Evolutionary conservation across 2,113 vertebrate genomes (phyloP).

Genomic region (Camelus dromedarius): DNA sequence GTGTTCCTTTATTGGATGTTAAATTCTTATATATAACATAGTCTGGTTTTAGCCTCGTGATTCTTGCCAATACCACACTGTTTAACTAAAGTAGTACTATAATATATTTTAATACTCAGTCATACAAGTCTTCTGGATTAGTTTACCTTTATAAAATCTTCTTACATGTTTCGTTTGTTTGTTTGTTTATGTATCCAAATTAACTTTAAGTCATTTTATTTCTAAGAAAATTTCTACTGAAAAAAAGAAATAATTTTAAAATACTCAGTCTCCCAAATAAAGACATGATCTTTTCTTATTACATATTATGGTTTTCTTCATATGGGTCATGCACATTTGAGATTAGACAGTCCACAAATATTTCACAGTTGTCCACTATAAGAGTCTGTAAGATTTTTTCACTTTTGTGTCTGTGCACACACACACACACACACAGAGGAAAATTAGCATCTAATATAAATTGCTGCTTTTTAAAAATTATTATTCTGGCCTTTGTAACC

Average conservation of each 20-base stretch:
- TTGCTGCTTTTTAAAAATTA: neutral
- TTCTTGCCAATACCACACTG: neutral
- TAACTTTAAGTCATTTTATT: conserved; percentile 8
- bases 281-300: neutral
- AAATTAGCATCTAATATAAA: neutral
- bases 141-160: neutral
- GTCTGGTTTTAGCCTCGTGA: neutral
- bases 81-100: neutral
- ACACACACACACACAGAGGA: neutral
- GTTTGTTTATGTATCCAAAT: neutral
- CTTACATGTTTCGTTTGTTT: neutral
- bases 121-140: neutral
- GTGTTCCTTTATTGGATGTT: neutral
- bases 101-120: neutral
- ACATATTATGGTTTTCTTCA: neutral
- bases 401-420: neutral
- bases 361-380: neutral
- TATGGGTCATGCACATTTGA: neutral
- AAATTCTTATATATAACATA: neutral
- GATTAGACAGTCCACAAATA: neutral
- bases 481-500: neutral
- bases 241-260: conserved; percentile 6
- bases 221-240: neutral
- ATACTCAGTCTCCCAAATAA: neutral
- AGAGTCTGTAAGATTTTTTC: neutral